Percentiles rank a stretch among this genome's conserved stretches.
These are phyloP conservation scores for Pelochelys cantorii DNA, from an alignment of 2,797 vertebrate genomes.

Conservation along the genomic window DNA sequence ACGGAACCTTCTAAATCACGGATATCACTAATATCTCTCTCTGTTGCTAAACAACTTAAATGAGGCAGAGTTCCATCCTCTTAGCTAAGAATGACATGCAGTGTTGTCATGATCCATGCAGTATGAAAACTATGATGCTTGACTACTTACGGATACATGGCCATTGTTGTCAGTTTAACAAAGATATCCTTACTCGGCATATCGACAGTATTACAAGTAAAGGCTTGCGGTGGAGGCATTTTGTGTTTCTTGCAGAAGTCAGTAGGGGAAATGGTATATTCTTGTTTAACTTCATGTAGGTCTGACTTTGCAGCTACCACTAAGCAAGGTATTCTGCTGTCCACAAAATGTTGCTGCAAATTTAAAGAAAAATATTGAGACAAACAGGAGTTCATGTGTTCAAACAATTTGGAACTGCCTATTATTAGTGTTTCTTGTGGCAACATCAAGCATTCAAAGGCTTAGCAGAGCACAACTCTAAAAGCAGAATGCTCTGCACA, in stretches of 20 bases:
- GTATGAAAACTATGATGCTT: neutral
- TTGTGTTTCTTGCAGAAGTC: slow-evolving; percentile 98
- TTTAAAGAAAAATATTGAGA: slow-evolving; percentile 24
- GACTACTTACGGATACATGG: slow-evolving; percentile 98
- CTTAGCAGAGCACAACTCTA: neutral
- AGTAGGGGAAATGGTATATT: slow-evolving; percentile 89
- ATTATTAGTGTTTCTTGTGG: neutral
- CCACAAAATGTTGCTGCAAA: slow-evolving; percentile 94
- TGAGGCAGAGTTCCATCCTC: slow-evolving; percentile 61
- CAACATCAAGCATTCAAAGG: neutral
- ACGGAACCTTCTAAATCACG: neutral
- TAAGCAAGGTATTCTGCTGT: slow-evolving; percentile 96
- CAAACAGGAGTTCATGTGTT: neutral
- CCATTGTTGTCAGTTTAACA: slow-evolving; percentile 97
- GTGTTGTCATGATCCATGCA: slow-evolving; percentile 74
- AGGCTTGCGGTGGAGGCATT: slow-evolving; percentile 97
- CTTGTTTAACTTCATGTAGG: slow-evolving; percentile 94
- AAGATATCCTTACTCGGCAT: slow-evolving; percentile 93
- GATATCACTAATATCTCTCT: slow-evolving; percentile 70
- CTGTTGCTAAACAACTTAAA: slow-evolving; percentile 81
- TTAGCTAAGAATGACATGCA: slow-evolving; percentile 77
- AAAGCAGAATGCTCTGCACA: neutral
- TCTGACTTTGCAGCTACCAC: slow-evolving; percentile 95
- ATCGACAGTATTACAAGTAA: slow-evolving; percentile 91
- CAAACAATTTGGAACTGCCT: neutral